phyloP scores from a whole-genome alignment of 1,140 invertebrate species.

The Prorops nasuta region DNA sequence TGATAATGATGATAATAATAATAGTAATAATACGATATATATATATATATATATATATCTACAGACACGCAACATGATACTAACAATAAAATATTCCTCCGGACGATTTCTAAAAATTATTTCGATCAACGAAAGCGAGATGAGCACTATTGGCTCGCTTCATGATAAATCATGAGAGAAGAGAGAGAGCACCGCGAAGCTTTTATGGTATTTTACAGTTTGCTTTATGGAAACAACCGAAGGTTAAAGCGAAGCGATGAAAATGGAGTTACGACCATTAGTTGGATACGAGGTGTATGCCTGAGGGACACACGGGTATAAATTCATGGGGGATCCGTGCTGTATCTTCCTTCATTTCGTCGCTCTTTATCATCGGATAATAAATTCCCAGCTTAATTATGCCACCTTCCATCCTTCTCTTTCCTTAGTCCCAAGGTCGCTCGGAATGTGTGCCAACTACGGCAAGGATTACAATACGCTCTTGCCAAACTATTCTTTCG shows the following conservation, averaged over 20 bases:
- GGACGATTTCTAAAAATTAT: neutral
- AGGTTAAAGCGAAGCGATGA: slow-evolving; percentile 18
- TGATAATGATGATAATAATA: too few relatives aligned
- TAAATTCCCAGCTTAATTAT: slow-evolving; percentile 25
- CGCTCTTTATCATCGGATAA: slow-evolving; percentile 25
- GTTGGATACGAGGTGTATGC: neutral
- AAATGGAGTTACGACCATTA: slow-evolving; percentile 23
- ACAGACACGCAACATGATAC: too few relatives aligned
- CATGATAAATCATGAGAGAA: slow-evolving; percentile 22
- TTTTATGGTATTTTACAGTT: slow-evolving; percentile 23
- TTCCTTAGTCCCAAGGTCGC: too few relatives aligned
- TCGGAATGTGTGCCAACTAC: too few relatives aligned
- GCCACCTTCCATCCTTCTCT: too few relatives aligned
- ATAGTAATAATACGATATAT: too few relatives aligned
- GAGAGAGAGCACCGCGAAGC: too few relatives aligned
- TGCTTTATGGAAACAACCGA: slow-evolving; percentile 18
- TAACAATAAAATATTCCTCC: neutral
- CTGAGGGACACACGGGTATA: neutral
- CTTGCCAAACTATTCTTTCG: neutral
- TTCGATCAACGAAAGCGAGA: slow-evolving; percentile 6
- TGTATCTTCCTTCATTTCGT: neutral
- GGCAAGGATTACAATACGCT: neutral
- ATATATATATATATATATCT: too few relatives aligned
- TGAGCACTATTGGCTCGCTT: slow-evolving; percentile 15
- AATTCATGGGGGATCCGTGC: neutral